Evolutionary conservation across 2,888 invertebrate genomes (phyloP), one percentile per base, ranked within the genome.

Genomic region (Himalopsyche tibetana): DNA sequence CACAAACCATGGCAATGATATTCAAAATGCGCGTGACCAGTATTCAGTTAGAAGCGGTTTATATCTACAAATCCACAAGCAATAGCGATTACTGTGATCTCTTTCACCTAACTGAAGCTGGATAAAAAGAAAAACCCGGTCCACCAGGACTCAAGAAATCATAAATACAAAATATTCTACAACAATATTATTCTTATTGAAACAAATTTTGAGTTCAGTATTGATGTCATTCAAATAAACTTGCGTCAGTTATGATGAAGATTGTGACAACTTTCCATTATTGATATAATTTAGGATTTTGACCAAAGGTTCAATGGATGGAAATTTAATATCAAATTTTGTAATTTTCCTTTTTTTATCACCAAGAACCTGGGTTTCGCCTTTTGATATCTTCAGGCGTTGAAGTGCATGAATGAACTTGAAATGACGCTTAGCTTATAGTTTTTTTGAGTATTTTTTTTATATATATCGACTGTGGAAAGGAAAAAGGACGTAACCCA

Each of bases 1-100:
- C 83, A 87, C 82, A 86, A 88, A 85, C 45, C 38, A 56, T 81
- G 83, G 45, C 74, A 74, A 74, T 38, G 74, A 74, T 36, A 36
- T 2, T 36, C 74, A n/a, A 38, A 74, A 74, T 74, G 36, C 12
- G 36, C 38, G 63, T 19, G 19, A 63, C 63, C 63, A 28, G 63
- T 9, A 74, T 74, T 74, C 74, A 36, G 74, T 74, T 36, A 74
- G 74, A 74, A 74, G 74, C 74, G 74, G 15, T 38, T 74, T 74
- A 74, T 74, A 74, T 74, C 74, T 74, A 74, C 74, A 74, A 74
- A 74, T 74, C 74, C 74, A 74, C 74, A 74, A 74, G 74, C 74
- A 12, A 36, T 74, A 74, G 74, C 74, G 36, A 74, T 74, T 38
- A 15, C 38, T 74, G 74, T 11, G 36, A 36, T 38, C 28, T 69